Evolutionary conservation across 2,888 invertebrate species (phyloP), one percentile per base, ranked within the genome.

Genomic region (Hyposoter dolosus): DNA sequence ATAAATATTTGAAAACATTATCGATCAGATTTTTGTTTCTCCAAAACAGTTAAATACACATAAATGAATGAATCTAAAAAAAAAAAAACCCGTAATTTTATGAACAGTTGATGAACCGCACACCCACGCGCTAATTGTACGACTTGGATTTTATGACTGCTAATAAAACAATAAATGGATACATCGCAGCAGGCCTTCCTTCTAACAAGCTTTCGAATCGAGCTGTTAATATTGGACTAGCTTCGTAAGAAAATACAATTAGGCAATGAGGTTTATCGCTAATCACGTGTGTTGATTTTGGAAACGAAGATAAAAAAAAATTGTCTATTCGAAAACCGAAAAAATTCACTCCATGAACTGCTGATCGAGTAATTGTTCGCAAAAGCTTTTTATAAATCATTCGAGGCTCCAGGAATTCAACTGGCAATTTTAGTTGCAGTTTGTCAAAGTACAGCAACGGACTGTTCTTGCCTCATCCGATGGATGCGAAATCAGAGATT

Each of bases 81-180:
- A 17, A 28, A 17, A 28, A 60, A 60, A 28, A 10, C 12, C 5
- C 3, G 15, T 28, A 60, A 15, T 60, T 60, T 60, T 53, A 35
- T 43, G 4, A 60, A 72, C 50, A 72, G 45, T 50, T 63, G 47
- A 45, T 40, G 66, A 40, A 12, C 9, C 47, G 35, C 43, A 63
- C 90, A 88, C 91, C 91, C 90, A 92, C 91, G 88, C 89, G 89
- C 92, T 92, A 93, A 93, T 93, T 92, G 91, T 88, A 87, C 88
- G 91, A 90, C 91, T 89, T 32, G 83, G 50, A 65, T 72, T 93
- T 93, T 92, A 92, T 88, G 89, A 81, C 90, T 86, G 86, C 91
- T 90, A 79, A 93, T 93, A 93, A 93, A 93, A 93, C 93, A 93
- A 93, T 93, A 91, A 93, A 93, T 90, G 88, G 89, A 88, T 89